Conservation (phyloP, 2,888 invertebrate genomes). For the Aplocera efformata region DNA sequence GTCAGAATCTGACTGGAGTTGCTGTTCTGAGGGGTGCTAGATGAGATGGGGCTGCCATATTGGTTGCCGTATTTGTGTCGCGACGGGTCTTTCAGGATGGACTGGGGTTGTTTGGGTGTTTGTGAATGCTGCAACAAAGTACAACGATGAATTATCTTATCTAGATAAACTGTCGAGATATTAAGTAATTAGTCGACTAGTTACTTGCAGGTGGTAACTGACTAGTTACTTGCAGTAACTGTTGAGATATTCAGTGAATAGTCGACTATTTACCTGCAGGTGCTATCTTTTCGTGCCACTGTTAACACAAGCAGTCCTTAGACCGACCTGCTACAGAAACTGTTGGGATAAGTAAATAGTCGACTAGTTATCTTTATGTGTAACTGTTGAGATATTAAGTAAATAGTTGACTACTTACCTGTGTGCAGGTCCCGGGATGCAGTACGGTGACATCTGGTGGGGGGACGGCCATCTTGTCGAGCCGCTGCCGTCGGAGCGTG, state of each 20-base stretch:
- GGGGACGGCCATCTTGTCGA: conserved; percentile 70
- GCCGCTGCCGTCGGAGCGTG: conserved; percentile 62
- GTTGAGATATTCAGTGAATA: no score
- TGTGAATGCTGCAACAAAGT: conserved; percentile 67
- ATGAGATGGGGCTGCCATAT: conserved; percentile 70
- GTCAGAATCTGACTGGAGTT: conserved; percentile 80
- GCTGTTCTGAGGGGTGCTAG: conserved; percentile 65
- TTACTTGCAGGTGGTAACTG: no score
- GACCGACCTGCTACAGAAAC: no score
- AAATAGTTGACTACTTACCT: conserved; percentile 46
- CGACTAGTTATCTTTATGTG: no score
- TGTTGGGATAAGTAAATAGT: no score
- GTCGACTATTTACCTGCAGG: no score
- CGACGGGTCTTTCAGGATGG: conserved; percentile 83
- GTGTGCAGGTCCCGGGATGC: conserved; percentile 69
- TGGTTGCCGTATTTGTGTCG: conserved; percentile 80
- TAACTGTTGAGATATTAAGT: no score
- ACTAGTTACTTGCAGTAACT: no score
- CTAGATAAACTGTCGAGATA: no score
- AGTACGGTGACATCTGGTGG: conserved; percentile 78
- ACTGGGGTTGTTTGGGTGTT: conserved; percentile 80
- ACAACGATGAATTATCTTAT: conserved; percentile 23
- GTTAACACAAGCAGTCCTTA: no score
- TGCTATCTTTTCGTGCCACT: no score
- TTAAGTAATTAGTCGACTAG: no score